Evolutionary conservation across 1,140 invertebrate genomes (phyloP).

Genomic region (Agrypnia vestita): DNA sequence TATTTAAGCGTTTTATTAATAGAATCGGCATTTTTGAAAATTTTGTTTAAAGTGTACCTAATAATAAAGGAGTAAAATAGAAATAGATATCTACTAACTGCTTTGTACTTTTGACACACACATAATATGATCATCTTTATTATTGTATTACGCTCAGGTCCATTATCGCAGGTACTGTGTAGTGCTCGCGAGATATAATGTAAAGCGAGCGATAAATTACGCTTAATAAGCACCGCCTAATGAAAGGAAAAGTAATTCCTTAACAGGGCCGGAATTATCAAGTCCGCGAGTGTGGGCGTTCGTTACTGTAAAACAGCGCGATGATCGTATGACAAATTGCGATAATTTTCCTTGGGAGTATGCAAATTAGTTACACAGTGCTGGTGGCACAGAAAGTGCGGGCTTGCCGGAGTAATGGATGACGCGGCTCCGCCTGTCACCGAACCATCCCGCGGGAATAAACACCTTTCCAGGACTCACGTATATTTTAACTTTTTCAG

Average conservation of each 20-base stretch:
- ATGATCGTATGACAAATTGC: slow-evolving; percentile 42
- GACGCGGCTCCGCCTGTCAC: slow-evolving; percentile 34
- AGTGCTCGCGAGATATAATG: background rate
- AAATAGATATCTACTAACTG: too few species aligned
- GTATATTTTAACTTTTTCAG: slow-evolving; percentile 44
- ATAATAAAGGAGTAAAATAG: too few species aligned
- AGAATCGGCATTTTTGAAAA: too few species aligned
- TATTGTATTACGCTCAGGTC: background rate
- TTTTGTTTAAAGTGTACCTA: too few species aligned
- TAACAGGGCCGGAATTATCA: background rate
- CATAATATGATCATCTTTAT: background rate
- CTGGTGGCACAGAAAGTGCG: background rate
- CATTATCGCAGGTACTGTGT: background rate
- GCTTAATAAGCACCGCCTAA: slow-evolving; percentile 26
- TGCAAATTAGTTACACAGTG: slow-evolving; percentile 28
- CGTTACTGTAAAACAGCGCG: slow-evolving; percentile 3
- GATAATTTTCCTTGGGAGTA: slow-evolving; percentile 39
- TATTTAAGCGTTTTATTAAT: too few species aligned
- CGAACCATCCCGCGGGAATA: slow-evolving; percentile 24
- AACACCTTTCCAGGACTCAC: slow-evolving; percentile 34
- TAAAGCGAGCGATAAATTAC: slow-evolving; percentile 29
- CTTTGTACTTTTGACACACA: too few species aligned
- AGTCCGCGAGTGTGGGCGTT: slow-evolving; percentile 6
- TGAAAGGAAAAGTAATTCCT: slow-evolving; percentile 33
- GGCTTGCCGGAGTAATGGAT: slow-evolving; percentile 28